Conservation (phyloP, 2,888 invertebrate genomes). For the Eupeodes latifasciatus region DNA sequence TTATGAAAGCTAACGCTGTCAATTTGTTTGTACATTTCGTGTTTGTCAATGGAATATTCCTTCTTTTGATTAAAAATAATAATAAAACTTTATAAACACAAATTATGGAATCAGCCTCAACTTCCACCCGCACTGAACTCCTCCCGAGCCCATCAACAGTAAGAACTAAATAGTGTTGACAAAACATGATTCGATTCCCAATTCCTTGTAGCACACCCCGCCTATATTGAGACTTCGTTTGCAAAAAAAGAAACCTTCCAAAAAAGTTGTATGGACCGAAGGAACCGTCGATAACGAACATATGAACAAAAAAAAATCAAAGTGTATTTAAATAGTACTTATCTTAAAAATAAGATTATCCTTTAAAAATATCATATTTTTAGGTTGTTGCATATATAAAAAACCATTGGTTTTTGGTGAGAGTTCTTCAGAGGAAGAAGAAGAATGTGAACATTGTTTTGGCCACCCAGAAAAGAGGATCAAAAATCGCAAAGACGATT, state of each 20-base stretch:
- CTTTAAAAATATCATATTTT: not conserved
- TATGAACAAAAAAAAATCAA: constrained; percentile 97
- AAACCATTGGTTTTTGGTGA: constrained; percentile 95
- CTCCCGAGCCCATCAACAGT: constrained; percentile 18
- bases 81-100: not conserved
- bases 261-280: constrained; percentile 95
- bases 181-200: not conserved
- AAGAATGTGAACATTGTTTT: constrained; percentile 94
- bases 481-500: constrained; percentile 79
- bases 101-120: constrained; percentile 24
- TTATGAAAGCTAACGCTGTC: not conserved
- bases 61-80: not conserved
- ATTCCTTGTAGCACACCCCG: constrained; percentile 77
- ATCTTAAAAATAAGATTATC: not conserved
- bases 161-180: not conserved
- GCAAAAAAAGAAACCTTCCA: constrained; percentile 88
- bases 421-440: constrained; percentile 92
- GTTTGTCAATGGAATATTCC: not conserved
- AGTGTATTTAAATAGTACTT: constrained; percentile 87
- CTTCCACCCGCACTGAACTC: constrained; percentile 12
- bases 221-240: constrained; percentile 87
- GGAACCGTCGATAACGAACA: constrained; percentile 98
- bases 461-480: constrained; percentile 90
- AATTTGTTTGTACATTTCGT: not conserved
- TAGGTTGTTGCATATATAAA: constrained; percentile 97